These are phyloP conservation scores for Cyrtonyx montezumae DNA, from an alignment of 2,113 vertebrate genomes.

Conservation along the genomic window DNA sequence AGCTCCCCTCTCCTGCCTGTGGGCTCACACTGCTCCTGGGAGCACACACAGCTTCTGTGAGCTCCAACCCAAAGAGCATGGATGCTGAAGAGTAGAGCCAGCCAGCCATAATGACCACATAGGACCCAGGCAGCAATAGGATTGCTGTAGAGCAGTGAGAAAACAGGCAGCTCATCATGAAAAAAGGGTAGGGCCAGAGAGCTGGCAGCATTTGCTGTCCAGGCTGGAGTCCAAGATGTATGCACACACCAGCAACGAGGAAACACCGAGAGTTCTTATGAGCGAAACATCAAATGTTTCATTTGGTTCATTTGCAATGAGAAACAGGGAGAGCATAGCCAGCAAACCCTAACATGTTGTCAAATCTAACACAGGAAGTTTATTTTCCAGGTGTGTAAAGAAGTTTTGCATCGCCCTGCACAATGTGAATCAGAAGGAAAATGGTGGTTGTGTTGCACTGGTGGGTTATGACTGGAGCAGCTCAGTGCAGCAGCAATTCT, in stretches of 20 bases:
- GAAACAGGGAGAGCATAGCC: background rate
- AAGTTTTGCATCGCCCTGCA: accelerated
- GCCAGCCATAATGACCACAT: background rate
- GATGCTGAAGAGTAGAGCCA: background rate
- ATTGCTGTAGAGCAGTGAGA: background rate
- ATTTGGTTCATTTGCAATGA: background rate
- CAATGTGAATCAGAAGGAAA: background rate
- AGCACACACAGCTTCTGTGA: background rate
- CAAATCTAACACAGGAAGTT: background rate
- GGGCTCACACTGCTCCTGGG: background rate
- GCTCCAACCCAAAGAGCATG: accelerated
- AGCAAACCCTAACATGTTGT: background rate
- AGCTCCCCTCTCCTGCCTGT: background rate
- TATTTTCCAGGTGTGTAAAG: background rate
- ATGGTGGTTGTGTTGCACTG: accelerated
- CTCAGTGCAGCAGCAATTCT: background rate
- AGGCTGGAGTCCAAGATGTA: background rate
- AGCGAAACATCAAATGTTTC: background rate
- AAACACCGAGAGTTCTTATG: accelerated
- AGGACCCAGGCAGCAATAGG: background rate
- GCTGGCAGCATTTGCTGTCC: background rate
- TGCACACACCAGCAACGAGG: accelerated
- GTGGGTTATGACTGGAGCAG: background rate
- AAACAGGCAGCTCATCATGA: background rate
- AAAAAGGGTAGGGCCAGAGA: background rate